Evolutionary conservation across 2,797 vertebrate genomes (phyloP).

Genomic region (Esox masquinongy): DNA sequence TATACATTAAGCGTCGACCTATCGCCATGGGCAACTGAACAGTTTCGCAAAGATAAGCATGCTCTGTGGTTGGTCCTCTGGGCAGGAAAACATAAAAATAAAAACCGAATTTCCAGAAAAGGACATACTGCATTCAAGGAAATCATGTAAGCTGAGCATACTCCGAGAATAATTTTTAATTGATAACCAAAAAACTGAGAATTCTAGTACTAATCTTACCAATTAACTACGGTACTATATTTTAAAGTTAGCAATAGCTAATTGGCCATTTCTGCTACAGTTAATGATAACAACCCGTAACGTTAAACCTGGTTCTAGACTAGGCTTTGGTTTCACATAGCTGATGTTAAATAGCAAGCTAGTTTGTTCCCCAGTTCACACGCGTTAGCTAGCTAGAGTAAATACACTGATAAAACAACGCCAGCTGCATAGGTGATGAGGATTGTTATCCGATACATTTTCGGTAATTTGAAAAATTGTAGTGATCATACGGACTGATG

Average conservation of each 20-base stretch:
- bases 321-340: neutral
- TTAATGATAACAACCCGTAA: too few species aligned
- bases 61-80: neutral
- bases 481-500: neutral
- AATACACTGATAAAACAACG: neutral
- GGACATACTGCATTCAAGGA: neutral
- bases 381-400: neutral
- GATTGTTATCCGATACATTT: neutral
- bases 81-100: neutral
- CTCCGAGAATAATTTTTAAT: too few species aligned
- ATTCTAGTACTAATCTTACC: too few species aligned
- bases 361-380: neutral
- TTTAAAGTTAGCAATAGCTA: too few species aligned
- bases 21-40: neutral
- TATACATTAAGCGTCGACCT: neutral
- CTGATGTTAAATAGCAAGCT: neutral
- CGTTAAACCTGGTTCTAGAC: neutral
- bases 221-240: too few species aligned
- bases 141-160: neutral
- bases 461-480: neutral
- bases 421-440: neutral
- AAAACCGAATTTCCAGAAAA: neutral
- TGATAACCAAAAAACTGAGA: too few species aligned
- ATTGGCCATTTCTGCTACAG: too few species aligned
- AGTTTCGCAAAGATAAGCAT: neutral